A percentile compares a stretch with the other conserved stretches of the same genome.
These are phyloP conservation scores for Pipistrellus pygmaeus DNA, from an alignment of 2,797 vertebrate species.

Conservation along the genomic window DNA sequence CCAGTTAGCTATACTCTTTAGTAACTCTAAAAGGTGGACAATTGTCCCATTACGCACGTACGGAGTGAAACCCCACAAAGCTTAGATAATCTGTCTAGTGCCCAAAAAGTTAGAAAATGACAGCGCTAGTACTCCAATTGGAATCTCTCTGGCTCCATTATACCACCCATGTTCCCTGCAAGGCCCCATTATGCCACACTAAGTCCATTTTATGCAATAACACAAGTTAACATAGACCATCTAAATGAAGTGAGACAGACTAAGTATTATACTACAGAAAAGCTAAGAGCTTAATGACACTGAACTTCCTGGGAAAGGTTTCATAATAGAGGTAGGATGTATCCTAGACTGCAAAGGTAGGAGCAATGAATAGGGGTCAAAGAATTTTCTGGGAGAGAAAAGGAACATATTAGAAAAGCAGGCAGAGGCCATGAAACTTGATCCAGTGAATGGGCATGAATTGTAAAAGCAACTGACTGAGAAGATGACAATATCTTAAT, in stretches of 20 bases:
- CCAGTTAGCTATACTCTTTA: neutral
- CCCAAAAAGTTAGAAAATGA: slow-evolving; percentile 46
- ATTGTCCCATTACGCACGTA: neutral
- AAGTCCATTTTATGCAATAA: neutral
- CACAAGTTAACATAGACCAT: neutral
- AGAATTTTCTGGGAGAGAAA: neutral
- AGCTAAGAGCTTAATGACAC: neutral
- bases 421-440: neutral
- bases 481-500: neutral
- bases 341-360: neutral
- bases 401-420: neutral
- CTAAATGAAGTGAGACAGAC: neutral
- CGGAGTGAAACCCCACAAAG: neutral
- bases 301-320: neutral
- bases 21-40: slow-evolving; percentile 6
- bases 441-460: neutral
- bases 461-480: neutral
- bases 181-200: neutral
- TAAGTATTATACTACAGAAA: neutral
- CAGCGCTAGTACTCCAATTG: neutral
- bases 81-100: neutral
- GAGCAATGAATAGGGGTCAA: neutral
- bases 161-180: neutral
- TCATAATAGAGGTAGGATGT: neutral
- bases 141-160: neutral